Evolutionary conservation across 2,888 invertebrate genomes (phyloP).

Genomic region (Mythimna pallens): DNA sequence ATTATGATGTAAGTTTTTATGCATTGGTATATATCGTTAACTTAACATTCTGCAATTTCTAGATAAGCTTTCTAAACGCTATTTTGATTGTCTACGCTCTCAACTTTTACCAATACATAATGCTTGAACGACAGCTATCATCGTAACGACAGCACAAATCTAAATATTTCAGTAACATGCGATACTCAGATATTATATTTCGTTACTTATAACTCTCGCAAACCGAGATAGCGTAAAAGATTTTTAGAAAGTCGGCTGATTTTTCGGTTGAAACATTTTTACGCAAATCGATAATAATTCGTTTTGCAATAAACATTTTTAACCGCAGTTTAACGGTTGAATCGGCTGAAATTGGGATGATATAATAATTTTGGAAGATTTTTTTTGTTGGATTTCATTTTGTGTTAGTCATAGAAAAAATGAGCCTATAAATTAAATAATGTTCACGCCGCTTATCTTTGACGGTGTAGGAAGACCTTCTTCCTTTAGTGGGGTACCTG

Average conservation of each 20-base stretch:
- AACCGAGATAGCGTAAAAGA: constrained; percentile 59
- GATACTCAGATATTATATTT: constrained; percentile 60
- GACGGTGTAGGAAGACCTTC: background rate
- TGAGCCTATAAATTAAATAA: background rate
- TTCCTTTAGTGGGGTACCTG: background rate
- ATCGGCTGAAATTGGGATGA: constrained; percentile 33
- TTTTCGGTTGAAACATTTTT: constrained; percentile 61
- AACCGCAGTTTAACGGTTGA: constrained; percentile 52
- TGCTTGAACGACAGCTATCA: background rate
- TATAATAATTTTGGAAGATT: constrained; percentile 19
- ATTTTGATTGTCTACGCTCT: constrained; percentile 12
- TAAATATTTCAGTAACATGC: constrained; percentile 52
- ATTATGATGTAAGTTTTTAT: too few relatives aligned
- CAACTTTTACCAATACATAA: constrained; percentile 39
- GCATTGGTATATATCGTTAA: background rate
- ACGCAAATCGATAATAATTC: constrained; percentile 53
- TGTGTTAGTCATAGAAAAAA: background rate
- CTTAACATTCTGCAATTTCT: constrained; percentile 11
- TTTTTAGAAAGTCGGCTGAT: constrained; percentile 71
- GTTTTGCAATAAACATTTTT: constrained; percentile 54
- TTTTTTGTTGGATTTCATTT: background rate
- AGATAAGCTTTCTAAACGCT: constrained; percentile 28
- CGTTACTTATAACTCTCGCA: constrained; percentile 49
- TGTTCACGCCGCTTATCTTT: constrained; percentile 2
- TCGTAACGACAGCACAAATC: constrained; percentile 24